Evolutionary conservation across 2,113 vertebrate genomes (phyloP).

Genomic region (Synchiropus splendidus): DNA sequence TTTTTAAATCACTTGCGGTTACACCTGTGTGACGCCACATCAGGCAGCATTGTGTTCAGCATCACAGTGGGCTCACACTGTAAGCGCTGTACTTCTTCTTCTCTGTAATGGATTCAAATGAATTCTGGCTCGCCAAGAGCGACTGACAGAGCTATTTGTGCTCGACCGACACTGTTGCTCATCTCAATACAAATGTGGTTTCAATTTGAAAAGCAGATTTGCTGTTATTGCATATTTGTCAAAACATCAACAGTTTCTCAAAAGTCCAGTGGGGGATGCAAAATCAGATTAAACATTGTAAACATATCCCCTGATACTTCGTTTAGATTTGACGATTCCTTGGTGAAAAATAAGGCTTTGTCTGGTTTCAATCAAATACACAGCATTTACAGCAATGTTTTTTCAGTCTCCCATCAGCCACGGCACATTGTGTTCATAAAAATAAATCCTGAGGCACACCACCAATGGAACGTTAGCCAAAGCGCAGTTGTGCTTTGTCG

Average conservation of each 20-base stretch:
- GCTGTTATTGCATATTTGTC: constrained; percentile 37
- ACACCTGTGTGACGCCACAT: too few relatives aligned
- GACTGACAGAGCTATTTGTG: constrained; percentile 42
- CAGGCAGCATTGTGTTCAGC: background rate
- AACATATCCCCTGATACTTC: too few relatives aligned
- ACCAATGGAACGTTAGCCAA: too few relatives aligned
- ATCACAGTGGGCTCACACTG: constrained; percentile 5
- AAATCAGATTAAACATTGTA: constrained; percentile 37
- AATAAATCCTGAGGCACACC: too few relatives aligned
- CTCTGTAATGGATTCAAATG: constrained; percentile 45
- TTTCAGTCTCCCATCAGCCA: too few relatives aligned
- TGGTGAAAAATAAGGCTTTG: too few relatives aligned
- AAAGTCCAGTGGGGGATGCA: constrained; percentile 24
- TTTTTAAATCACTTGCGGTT: too few relatives aligned
- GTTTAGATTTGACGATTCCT: too few relatives aligned
- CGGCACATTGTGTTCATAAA: too few relatives aligned
- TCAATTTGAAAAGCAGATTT: constrained; percentile 17
- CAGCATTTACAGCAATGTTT: too few relatives aligned
- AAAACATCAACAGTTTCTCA: constrained; percentile 33
- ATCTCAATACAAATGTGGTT: constrained; percentile 29
- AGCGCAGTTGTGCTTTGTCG: too few relatives aligned
- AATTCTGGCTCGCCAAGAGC: constrained; percentile 30
- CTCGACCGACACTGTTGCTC: constrained; percentile 24
- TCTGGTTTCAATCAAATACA: too few relatives aligned
- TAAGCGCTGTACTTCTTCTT: constrained; percentile 1